Percentiles rank a stretch among this genome's conserved stretches.
Evolutionary conservation across 2,888 invertebrate genomes (phyloP).

Genomic region (Lamellibrachia columna): DNA sequence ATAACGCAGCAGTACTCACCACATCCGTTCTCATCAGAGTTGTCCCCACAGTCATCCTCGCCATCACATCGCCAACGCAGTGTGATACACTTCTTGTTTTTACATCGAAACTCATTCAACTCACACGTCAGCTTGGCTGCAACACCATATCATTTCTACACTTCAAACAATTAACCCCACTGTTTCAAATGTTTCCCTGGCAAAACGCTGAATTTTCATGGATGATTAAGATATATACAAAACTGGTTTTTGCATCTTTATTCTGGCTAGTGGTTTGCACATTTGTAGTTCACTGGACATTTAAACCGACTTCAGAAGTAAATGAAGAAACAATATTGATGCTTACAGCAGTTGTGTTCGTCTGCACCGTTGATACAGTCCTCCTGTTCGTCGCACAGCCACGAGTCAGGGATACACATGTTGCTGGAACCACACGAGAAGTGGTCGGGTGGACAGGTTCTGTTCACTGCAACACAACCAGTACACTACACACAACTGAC

Average conservation of each 20-base stretch:
- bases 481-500: neutral
- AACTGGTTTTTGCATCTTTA: too few species aligned
- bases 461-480: neutral
- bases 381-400: conserved; percentile 24
- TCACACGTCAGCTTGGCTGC: neutral
- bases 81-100: conserved; percentile 73
- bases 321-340: neutral
- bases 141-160: neutral
- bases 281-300: too few species aligned
- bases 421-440: conserved; percentile 25
- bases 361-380: conserved; percentile 23
- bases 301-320: too few species aligned
- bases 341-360: conserved; percentile 21
- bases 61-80: conserved; percentile 88
- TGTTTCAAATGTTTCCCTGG: neutral
- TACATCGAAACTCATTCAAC: neutral
- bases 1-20: neutral
- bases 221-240: too few species aligned
- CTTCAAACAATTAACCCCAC: neutral
- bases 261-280: too few species aligned
- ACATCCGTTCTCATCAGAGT: conserved; percentile 46
- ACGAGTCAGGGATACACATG: conserved; percentile 20
- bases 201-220: too few species aligned
- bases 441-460: conserved; percentile 22
- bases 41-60: conserved; percentile 69